Evolutionary conservation across 2,797 vertebrate species (phyloP).

Genomic region (Xenops minutus): DNA sequence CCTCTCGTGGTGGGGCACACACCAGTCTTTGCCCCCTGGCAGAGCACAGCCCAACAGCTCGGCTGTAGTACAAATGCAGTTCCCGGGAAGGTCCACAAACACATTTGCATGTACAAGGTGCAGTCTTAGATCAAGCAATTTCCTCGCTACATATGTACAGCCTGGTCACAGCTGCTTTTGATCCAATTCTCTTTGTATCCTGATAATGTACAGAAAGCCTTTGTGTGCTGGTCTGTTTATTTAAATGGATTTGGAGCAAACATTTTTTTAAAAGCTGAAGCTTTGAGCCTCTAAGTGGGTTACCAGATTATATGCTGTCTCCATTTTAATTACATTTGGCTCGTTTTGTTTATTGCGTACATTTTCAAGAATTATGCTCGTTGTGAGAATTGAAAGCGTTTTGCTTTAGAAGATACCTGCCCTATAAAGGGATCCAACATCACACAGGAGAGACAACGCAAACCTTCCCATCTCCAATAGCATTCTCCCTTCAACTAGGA

Average conservation of each 20-base stretch:
- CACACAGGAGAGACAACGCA: background rate
- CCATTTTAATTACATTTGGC: slow-evolving; percentile 69
- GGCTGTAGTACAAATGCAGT: background rate
- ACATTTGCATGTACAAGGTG: slow-evolving; percentile 57
- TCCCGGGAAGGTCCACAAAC: background rate
- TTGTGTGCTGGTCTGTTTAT: slow-evolving; percentile 53
- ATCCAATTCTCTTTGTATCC: slow-evolving; percentile 52
- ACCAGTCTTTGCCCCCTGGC: background rate
- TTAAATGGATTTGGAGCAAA: slow-evolving; percentile 70
- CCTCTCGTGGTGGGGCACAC: fast-evolving
- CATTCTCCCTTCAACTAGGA: background rate
- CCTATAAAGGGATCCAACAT: slow-evolving; percentile 22
- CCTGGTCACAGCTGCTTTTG: slow-evolving; percentile 64
- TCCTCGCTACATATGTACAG: slow-evolving; percentile 15
- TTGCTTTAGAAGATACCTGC: slow-evolving; percentile 43
- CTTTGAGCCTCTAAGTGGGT: slow-evolving; percentile 69
- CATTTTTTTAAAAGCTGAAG: slow-evolving; percentile 44
- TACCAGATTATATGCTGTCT: slow-evolving; percentile 69
- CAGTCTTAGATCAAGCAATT: slow-evolving; percentile 52
- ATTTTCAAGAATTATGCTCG: slow-evolving; percentile 50
- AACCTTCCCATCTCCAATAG: background rate
- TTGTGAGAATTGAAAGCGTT: background rate
- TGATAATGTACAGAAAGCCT: slow-evolving; percentile 42
- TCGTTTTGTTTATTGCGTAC: slow-evolving; percentile 54
- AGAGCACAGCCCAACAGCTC: background rate